A percentile compares a stretch with the other conserved stretches of the same genome.
These are phyloP conservation scores for Gisinianus flammeolus DNA, from an alignment of 2,888 invertebrate species.

Conservation along the genomic window DNA sequence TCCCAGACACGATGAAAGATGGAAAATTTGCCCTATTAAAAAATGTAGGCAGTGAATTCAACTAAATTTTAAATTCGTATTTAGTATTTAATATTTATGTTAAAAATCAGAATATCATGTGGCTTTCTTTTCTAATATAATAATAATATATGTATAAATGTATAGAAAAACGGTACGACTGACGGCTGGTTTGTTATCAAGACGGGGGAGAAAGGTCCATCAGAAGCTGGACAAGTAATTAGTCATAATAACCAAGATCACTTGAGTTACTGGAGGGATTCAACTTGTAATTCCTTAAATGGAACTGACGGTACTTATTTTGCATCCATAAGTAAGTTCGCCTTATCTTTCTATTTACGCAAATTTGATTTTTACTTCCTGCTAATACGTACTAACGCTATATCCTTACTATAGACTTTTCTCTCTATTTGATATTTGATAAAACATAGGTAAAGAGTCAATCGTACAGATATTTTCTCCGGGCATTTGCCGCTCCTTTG, in stretches of 20 bases:
- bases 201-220: neutral
- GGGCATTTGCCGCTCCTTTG: conserved; percentile 32
- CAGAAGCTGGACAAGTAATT: neutral
- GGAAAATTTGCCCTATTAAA: conserved; percentile 35
- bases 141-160: neutral
- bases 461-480: conserved; percentile 29
- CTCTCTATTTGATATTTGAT: too few species aligned
- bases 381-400: too few species aligned
- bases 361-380: too few species aligned
- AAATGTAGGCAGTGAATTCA: conserved; percentile 15
- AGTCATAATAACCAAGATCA: conserved; percentile 11
- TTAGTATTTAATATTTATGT: neutral
- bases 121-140: neutral
- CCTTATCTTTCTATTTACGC: too few species aligned
- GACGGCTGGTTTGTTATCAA: conserved; percentile 11
- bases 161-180: conserved; percentile 23
- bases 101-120: neutral
- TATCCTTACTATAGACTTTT: too few species aligned
- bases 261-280: conserved; percentile 19
- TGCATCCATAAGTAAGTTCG: too few species aligned
- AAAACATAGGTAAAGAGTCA: too few species aligned
- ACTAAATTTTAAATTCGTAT: neutral
- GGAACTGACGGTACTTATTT: conserved; percentile 27
- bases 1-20: conserved; percentile 19
- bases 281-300: conserved; percentile 14